Evolutionary conservation across 1,140 invertebrate genomes (phyloP).

Genomic region (Phymastichus coffea): DNA sequence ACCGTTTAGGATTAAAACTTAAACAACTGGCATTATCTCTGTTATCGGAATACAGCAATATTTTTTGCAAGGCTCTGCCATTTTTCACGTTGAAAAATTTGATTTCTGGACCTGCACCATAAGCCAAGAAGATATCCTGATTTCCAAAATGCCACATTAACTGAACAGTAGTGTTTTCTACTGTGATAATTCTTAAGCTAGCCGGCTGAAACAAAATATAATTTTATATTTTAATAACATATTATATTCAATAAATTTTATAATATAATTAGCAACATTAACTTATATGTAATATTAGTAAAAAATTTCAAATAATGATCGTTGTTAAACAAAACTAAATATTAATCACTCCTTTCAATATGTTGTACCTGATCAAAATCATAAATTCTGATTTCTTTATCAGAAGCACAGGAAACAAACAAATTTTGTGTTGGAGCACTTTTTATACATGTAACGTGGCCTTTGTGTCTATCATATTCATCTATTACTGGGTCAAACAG

Average conservation of each 20-base stretch:
- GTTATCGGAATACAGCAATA: constrained; percentile 40
- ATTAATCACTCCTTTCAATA: constrained; percentile 10
- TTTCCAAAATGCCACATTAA: constrained; percentile 46
- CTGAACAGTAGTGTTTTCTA: constrained; percentile 46
- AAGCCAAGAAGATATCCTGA: constrained; percentile 44
- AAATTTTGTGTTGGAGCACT: constrained; percentile 45
- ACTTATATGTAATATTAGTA: not conserved
- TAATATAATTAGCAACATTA: not conserved
- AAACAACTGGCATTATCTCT: constrained; percentile 45
- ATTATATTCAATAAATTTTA: not conserved
- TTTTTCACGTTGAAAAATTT: constrained; percentile 45
- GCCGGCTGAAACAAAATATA: constrained; percentile 34
- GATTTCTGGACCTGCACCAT: constrained; percentile 43
- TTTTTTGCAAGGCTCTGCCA: constrained; percentile 35
- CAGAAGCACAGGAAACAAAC: constrained; percentile 46
- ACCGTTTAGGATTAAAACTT: constrained; percentile 51
- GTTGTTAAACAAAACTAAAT: constrained; percentile 2
- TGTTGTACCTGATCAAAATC: constrained; percentile 49
- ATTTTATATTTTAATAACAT: constrained; percentile 2
- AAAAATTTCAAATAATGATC: constrained; percentile 12
- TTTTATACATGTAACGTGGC: constrained; percentile 48
- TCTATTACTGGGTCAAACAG: constrained; percentile 50
- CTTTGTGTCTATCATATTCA: constrained; percentile 50
- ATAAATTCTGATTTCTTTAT: constrained; percentile 53
- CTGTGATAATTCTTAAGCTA: constrained; percentile 39